Percentiles rank a stretch among this genome's conserved stretches.
Evolutionary conservation across 2,113 vertebrate genomes (phyloP).

Genomic region (Bolborhynchus lineola): DNA sequence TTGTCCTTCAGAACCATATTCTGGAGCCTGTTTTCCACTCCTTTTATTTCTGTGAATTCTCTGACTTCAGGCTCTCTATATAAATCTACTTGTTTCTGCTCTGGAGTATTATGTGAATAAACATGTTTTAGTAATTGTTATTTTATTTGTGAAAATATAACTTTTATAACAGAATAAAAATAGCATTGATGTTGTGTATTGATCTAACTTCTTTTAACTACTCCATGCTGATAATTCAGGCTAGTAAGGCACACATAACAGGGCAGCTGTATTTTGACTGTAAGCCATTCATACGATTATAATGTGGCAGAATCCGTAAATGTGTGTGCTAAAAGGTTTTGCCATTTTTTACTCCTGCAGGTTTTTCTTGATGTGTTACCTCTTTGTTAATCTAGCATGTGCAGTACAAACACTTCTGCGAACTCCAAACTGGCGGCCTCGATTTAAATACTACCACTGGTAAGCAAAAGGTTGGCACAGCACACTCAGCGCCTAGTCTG

Average conservation of each 20-base stretch:
- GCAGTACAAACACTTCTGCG: constrained; percentile 94
- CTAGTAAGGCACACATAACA: background rate
- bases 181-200: background rate
- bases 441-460: constrained; percentile 98
- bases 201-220: background rate
- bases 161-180: background rate
- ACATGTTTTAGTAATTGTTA: background rate
- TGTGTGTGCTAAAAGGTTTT: background rate
- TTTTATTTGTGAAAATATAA: background rate
- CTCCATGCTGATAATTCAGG: background rate
- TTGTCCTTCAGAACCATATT: background rate
- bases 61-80: background rate
- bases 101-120: background rate
- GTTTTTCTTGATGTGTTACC: constrained; percentile 99
- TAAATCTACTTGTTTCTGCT: background rate
- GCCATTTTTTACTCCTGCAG: constrained; percentile 62
- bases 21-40: background rate
- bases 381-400: constrained; percentile 97
- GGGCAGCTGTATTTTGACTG: background rate
- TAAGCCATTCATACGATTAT: constrained; percentile 78
- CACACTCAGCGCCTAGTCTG: rapidly evolving
- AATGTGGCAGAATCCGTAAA: background rate
- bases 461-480: constrained; percentile 59
- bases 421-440: constrained; percentile 96
- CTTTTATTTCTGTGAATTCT: background rate